Conservation (phyloP, 2,797 vertebrate genomes). For the Lagodon rhomboides region DNA sequence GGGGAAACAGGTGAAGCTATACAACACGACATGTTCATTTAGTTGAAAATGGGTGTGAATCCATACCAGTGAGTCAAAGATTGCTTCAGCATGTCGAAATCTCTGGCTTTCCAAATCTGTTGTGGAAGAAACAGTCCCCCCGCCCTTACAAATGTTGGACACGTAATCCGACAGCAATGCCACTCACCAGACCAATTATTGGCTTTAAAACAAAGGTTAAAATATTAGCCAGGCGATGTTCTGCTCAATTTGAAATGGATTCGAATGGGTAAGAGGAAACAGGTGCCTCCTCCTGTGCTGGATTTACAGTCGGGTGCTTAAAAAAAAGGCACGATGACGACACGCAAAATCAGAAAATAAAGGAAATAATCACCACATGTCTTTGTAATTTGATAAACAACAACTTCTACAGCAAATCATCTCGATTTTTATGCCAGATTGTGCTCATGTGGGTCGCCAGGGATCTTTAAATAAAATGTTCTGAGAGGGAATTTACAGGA, state of each 20-base stretch:
- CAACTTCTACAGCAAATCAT: background rate
- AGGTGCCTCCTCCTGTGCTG: background rate
- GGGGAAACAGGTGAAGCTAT: background rate
- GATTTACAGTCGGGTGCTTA: no score
- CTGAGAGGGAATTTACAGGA: background rate
- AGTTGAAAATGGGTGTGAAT: constrained; percentile 18
- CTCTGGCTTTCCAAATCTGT: constrained; percentile 16
- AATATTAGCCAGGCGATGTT: constrained; percentile 4
- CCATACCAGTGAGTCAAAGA: constrained; percentile 18
- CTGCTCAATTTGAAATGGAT: background rate
- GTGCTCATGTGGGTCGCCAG: background rate
- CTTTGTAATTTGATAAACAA: background rate
- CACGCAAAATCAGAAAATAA: background rate
- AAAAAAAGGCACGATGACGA: no score
- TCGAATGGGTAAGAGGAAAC: constrained; percentile 15
- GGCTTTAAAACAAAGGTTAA: background rate
- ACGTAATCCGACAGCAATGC: background rate
- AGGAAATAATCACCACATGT: background rate
- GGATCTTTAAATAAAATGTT: constrained; percentile 11
- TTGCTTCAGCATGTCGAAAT: constrained; percentile 10
- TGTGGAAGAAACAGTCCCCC: background rate
- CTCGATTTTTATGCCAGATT: background rate
- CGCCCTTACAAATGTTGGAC: background rate
- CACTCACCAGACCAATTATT: background rate
- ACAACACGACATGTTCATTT: background rate